phyloP scores from a whole-genome alignment of 2,113 vertebrate genomes.

The Neolamprologus toae region DNA sequence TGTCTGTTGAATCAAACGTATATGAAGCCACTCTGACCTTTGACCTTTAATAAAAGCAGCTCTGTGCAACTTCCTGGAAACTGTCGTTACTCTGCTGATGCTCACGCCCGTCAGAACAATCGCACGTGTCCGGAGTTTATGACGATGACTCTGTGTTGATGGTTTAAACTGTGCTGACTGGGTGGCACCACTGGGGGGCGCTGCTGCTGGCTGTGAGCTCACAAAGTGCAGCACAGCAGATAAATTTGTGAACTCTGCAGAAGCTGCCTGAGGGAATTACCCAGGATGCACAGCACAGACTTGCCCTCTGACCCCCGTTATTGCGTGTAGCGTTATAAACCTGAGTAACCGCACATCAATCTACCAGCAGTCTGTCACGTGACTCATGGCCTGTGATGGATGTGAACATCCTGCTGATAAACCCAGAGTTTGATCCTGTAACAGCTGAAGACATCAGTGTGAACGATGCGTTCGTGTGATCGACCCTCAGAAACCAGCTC shows the following conservation, averaged over 20 bases:
- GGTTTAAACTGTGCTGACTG: neutral
- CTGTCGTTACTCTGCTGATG: neutral
- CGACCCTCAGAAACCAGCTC: neutral
- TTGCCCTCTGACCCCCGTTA: fast-evolving
- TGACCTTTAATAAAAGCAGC: neutral
- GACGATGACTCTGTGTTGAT: fast-evolving
- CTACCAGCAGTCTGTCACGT: neutral
- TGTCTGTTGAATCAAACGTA: neutral
- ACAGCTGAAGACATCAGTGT: neutral
- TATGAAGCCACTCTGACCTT: neutral
- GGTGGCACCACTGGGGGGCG: neutral
- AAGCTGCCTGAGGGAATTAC: neutral
- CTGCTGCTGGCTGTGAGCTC: neutral
- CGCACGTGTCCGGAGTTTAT: neutral
- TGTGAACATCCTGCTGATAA: neutral
- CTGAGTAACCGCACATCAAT: fast-evolving
- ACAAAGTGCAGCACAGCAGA: fast-evolving
- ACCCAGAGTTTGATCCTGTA: neutral
- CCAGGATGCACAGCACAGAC: neutral
- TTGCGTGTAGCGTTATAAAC: fast-evolving
- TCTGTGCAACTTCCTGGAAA: neutral
- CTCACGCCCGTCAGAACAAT: neutral
- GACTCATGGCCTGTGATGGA: neutral
- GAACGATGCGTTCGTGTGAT: fast-evolving
- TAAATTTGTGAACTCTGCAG: neutral